Base-by-base conservation (phyloP, 2,888 invertebrate genomes). In the Tridacna crocea region DNA sequence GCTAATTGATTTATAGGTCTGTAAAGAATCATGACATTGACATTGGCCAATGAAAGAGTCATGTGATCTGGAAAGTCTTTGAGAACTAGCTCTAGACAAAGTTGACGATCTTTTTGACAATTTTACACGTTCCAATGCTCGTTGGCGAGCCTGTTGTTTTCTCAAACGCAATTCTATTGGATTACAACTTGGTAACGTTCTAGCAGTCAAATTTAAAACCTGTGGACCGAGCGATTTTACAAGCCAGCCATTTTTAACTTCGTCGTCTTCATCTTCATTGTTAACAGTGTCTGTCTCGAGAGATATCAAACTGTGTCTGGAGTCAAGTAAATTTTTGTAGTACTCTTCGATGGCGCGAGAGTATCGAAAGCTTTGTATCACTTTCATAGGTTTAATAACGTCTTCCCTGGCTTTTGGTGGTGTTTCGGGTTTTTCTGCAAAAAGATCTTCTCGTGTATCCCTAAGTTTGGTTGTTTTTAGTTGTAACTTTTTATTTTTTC, bases 161-260 rank as follows among this genome's bases (percentile, higher is more conserved):
- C 85, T 80, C 46, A 79, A 66, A 61, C 85, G 80, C 58, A 83
- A 27, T 75, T 83, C 85, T 51, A 83, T 74, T 4, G 85, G 85
- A 26, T 85, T 85, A 46, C 83, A 83, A 55, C 85, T 85, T 0
- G 85, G 85, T 24, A 85, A 58, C 2, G 83, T 75, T 61, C 85
- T 73, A 47, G 82, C 82, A 48, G 58, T 19, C 48, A 85, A 13
- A 47, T 85, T 85, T 10, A 85, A 60, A 3, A 79, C 82, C 10
- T 75, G 74, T 22, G 80, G 68, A 58, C 85, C 85, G 17, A 85
- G 61, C 8, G 78, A 61, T 75, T 85, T 83, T 17, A 85, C 80
- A 22, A 85, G 47, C 79, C 83, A 85, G 6, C 85, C 85, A 70
- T 83, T 83, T 48, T 72, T 46, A 6, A 85, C 77, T 48, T 83